These are phyloP conservation scores for Falco cherrug DNA, from an alignment of 2,797 vertebrate species.

Conservation along the genomic window DNA sequence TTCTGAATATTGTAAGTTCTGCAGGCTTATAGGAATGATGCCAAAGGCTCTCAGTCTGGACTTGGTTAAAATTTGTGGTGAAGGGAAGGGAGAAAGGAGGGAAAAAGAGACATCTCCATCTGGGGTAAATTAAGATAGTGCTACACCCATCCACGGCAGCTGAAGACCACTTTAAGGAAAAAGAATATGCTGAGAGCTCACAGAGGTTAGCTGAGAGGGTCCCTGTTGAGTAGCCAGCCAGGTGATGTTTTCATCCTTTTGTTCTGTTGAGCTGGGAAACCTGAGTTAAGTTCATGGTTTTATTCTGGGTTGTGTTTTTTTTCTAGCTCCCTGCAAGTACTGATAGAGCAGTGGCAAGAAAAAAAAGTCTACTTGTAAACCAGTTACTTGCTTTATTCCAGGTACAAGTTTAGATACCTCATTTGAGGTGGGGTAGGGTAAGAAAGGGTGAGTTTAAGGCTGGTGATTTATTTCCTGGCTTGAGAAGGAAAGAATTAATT, in stretches of 20 bases:
- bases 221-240: not conserved
- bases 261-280: slow-evolving; percentile 1
- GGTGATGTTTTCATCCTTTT: not conserved
- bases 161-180: not conserved
- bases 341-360: not conserved
- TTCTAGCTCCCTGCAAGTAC: not conserved
- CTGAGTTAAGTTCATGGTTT: not conserved
- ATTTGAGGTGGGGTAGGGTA: not conserved
- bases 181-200: not conserved
- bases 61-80: slow-evolving; percentile 31
- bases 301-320: not conserved
- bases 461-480: not conserved
- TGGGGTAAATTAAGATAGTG: slow-evolving; percentile 38
- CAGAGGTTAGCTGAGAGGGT: not conserved
- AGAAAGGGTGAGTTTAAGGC: not conserved
- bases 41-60: slow-evolving; percentile 21
- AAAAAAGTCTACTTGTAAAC: not conserved
- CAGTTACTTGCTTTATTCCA: not conserved
- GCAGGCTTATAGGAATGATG: not conserved
- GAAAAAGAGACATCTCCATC: not conserved
- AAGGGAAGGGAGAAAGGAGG: not conserved
- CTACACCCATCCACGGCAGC: not conserved
- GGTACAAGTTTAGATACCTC: not conserved
- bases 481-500: not conserved
- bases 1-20: slow-evolving; percentile 26